Conservation (phyloP, 2,888 invertebrate genomes). For the Cynaeus angustus region DNA sequence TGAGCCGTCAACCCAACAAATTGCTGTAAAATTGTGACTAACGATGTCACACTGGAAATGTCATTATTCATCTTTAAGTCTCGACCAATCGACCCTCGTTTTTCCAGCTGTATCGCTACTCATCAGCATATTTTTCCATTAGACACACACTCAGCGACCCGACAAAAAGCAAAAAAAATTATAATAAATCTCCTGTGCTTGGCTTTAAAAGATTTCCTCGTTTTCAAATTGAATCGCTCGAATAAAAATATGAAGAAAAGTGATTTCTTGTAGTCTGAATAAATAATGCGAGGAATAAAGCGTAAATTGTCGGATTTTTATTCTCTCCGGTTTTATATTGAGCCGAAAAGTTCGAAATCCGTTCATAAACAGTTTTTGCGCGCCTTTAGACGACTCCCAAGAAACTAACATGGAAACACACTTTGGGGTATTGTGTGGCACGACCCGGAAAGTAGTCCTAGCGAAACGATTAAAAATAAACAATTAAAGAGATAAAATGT, state of each 20-base stretch:
- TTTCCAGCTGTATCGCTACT: conserved; percentile 10
- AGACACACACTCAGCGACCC: conserved; percentile 4
- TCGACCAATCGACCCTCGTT: conserved; percentile 20
- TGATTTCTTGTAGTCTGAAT: conserved; percentile 26
- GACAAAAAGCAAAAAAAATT: not conserved
- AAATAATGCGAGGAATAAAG: conserved; percentile 22
- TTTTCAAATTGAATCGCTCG: conserved; percentile 17
- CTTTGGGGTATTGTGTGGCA: not conserved
- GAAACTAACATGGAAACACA: conserved; percentile 1
- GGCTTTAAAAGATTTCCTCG: conserved; percentile 18
- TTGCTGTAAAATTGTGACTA: conserved; percentile 56
- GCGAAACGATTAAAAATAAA: too few species aligned
- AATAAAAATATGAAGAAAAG: conserved; percentile 19
- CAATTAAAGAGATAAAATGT: too few species aligned
- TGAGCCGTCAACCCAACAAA: conserved; percentile 49
- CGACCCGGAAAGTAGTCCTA: conserved; percentile 3
- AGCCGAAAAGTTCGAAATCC: conserved; percentile 9
- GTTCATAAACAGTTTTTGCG: conserved; percentile 14
- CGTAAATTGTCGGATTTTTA: conserved; percentile 21
- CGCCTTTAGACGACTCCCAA: conserved; percentile 5
- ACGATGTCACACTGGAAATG: conserved; percentile 54
- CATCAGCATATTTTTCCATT: conserved; percentile 27
- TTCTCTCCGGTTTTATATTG: conserved; percentile 1
- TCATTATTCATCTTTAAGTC: conserved; percentile 54
- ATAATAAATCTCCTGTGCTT: conserved; percentile 16